Evolutionary conservation across 2,888 invertebrate genomes (phyloP), one percentile per base, ranked within the genome.

Genomic region (Blera fallax): DNA sequence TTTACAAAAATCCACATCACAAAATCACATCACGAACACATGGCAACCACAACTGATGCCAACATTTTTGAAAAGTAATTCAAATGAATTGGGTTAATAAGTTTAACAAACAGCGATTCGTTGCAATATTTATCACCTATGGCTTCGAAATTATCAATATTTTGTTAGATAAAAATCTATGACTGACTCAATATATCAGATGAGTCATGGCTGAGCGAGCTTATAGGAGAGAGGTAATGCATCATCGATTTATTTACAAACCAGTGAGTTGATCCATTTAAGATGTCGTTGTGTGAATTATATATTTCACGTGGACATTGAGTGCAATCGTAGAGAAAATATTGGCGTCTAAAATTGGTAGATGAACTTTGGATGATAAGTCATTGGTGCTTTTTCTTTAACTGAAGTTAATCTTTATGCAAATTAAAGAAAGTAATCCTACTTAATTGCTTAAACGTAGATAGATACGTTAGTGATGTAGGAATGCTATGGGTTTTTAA

Each of bases 61-160:
- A 65, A 24, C 16, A n/a, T 21, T 14, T 40, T 3, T 14, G 14
- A 14, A 40, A 14, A 14, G 4, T 14, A 40, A 37, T 7, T 16
- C 37, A 37, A 52, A 67, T 24, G 27, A 67, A 16, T 14, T 16
- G 24, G 34, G 52, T 11, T 16, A 52, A 37, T 14, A 37, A 11
- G 10, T 14, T 16, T 24, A 7, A 16, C 37, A 34, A 67, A 37
- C 16, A 50, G 21, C 3, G 16, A 34, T 67, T 37, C 3, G 10
- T 24, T 52, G 50, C 45, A 64, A 48, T 45, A 18, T n/a, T 48
- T 64, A 64, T 29, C 62, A 62, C 62, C 29, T 45, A 14, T n/a
- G 16, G 27, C n/a, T 45, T 27, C 8, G 27, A 27, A 43, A 40
- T 11, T 14, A 1, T 14, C 40, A 40, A 40, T 40, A 40, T 40